A percentile compares a stretch with the other conserved stretches of the same genome.
These are phyloP conservation scores for Bombyx mori DNA, from an alignment of 1,140 invertebrate genomes.

Conservation along the genomic window ASM3026992v2 NC_085112.1:10049001-10049500, in stretches of 20 bases:
- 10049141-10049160: too few species aligned
- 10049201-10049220: slow-evolving; percentile 1
- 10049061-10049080: too few species aligned
- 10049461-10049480: too few species aligned
- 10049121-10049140: not conserved
- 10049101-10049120: too few species aligned
- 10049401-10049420: not conserved
- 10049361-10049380: not conserved
- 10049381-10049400: slow-evolving; percentile 1
- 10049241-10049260: not conserved
- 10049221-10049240: not conserved
- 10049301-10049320: not conserved
- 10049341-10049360: not conserved
- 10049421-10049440: not conserved
- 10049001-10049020: too few species aligned
- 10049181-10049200: not conserved
- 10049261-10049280: not conserved
- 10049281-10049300: not conserved
- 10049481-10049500: too few species aligned
- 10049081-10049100: too few species aligned
- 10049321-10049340: not conserved
- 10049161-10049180: not conserved
- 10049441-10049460: too few species aligned
- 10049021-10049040: too few species aligned
- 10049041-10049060: too few species aligned